Evolutionary conservation across 2,113 vertebrate genomes (phyloP).

Genomic region (Dromiciops gliroides): DNA sequence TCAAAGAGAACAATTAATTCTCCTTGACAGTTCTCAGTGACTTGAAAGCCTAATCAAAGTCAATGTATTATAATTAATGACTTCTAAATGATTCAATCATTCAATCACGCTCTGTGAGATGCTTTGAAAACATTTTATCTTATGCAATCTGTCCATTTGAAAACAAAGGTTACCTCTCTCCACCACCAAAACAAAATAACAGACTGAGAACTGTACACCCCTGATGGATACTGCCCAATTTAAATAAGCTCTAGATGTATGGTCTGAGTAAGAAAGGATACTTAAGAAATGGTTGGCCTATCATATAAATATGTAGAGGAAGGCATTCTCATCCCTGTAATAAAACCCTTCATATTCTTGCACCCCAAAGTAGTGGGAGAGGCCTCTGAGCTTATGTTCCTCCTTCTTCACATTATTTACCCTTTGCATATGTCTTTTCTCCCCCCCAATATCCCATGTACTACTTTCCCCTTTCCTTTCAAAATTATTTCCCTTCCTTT

Average conservation of each 20-base stretch:
- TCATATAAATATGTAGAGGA: not conserved
- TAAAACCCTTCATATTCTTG: not conserved
- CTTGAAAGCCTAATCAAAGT: constrained; percentile 71
- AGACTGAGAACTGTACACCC: constrained; percentile 58
- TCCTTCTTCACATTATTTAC: not conserved
- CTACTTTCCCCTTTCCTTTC: not conserved
- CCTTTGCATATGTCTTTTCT: not conserved
- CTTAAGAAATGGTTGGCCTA: not conserved
- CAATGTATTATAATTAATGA: constrained; percentile 76
- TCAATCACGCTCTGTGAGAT: constrained; percentile 63
- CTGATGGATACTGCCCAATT: constrained; percentile 35
- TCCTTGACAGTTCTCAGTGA: constrained; percentile 67
- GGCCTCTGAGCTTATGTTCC: not conserved
- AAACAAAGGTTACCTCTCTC: constrained; percentile 4
- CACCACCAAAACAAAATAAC: constrained; percentile 63
- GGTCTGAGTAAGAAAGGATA: not conserved
- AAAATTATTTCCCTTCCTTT: not conserved
- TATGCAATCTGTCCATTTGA: constrained; percentile 59
- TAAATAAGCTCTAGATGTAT: not conserved
- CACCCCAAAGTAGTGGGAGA: not conserved
- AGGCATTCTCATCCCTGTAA: not conserved
- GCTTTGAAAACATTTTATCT: constrained; percentile 70
- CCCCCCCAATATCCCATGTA: not conserved
- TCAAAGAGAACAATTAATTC: constrained; percentile 74
- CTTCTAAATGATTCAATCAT: constrained; percentile 67